Conservation (phyloP, 2,888 invertebrate genomes). For the Notocelia uddmanniana region DNA sequence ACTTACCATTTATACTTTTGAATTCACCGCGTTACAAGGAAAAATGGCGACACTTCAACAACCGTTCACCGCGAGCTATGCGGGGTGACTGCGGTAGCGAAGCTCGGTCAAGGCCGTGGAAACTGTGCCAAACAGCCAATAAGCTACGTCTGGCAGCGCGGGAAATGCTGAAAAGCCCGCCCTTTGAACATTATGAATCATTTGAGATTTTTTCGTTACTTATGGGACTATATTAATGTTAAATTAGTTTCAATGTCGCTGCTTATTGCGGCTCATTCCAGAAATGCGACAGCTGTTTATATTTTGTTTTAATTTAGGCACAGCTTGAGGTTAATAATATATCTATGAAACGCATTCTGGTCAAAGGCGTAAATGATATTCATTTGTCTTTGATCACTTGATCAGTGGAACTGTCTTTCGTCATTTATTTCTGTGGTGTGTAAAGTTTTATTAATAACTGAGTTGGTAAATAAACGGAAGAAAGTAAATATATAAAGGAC, state of each 20-base stretch:
- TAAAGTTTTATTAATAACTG: no score
- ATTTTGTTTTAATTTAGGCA: no score
- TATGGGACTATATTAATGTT: not conserved
- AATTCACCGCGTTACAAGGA: slow-evolving; percentile 60
- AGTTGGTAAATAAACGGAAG: no score
- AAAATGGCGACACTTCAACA: slow-evolving; percentile 52
- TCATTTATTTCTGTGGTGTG: no score
- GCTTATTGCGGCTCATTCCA: no score
- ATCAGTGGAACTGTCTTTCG: no score
- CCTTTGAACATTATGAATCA: not conserved
- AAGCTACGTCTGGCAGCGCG: slow-evolving; percentile 71
- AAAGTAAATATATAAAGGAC: no score
- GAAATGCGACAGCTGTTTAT: no score
- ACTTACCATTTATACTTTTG: slow-evolving; percentile 75
- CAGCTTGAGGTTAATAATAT: no score
- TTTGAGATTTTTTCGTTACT: not conserved
- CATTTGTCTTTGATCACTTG: no score
- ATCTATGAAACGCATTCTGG: no score
- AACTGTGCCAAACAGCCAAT: slow-evolving; percentile 77
- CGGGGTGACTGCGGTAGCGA: slow-evolving; percentile 73
- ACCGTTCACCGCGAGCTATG: slow-evolving; percentile 62
- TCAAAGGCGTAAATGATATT: no score
- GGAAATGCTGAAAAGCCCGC: slow-evolving; percentile 62
- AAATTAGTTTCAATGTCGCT: not conserved
- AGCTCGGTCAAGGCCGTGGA: slow-evolving; percentile 77